These are phyloP conservation scores for Lithobius niger DNA, from an alignment of 1,140 invertebrate species.

Conservation along the genomic window DNA sequence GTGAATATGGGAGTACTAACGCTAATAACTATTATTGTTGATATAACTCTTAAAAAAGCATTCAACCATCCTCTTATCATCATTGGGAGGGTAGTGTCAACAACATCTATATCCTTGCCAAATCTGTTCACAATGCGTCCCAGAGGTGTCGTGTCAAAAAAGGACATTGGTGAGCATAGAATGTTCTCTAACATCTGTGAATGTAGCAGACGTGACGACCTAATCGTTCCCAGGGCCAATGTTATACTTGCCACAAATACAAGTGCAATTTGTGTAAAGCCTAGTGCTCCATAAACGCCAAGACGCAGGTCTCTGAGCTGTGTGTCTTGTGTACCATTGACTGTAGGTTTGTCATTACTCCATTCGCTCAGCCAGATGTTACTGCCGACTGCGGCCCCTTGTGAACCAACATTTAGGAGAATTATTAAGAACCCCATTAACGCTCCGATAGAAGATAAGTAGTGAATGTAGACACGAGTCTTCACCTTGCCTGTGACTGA, in stretches of 20 bases:
- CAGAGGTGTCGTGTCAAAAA: slow-evolving; percentile 51
- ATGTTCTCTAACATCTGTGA: not conserved
- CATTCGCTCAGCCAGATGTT: not conserved
- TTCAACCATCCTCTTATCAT: not conserved
- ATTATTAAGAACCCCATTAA: slow-evolving; percentile 43
- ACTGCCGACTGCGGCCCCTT: not conserved
- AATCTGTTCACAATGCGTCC: slow-evolving; percentile 66
- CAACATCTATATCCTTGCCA: slow-evolving; percentile 45
- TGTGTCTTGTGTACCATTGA: slow-evolving; percentile 45
- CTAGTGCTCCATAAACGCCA: slow-evolving; percentile 74
- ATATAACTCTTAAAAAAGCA: slow-evolving; percentile 21
- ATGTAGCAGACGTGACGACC: slow-evolving; percentile 18
- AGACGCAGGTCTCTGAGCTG: slow-evolving; percentile 59
- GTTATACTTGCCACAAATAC: not conserved
- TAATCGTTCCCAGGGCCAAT: slow-evolving; percentile 14
- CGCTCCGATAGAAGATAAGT: slow-evolving; percentile 70
- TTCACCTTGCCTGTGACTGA: no score
- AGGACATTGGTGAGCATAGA: slow-evolving; percentile 41
- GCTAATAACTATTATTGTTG: slow-evolving; percentile 34
- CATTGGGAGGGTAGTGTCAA: not conserved
- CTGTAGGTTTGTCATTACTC: slow-evolving; percentile 20
- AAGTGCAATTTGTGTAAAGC: slow-evolving; percentile 32
- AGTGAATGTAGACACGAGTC: slow-evolving; percentile 75
- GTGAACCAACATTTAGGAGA: not conserved
- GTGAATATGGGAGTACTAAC: slow-evolving; percentile 36